Conservation (phyloP, 2,888 invertebrate genomes). For the Zhengitettix transpicula region DNA sequence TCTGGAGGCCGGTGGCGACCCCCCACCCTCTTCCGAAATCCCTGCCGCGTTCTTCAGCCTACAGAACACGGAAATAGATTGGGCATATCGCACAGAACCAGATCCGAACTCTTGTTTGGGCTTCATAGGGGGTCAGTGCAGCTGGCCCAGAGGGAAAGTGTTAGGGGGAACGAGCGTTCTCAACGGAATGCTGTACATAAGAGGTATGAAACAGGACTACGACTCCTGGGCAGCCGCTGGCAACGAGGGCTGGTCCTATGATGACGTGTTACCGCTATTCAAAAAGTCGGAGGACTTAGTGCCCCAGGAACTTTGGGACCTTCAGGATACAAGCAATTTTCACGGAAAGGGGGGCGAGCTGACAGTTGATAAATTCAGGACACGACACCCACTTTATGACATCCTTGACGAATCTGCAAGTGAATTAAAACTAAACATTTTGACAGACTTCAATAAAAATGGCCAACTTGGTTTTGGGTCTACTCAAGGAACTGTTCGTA, state of each 20-base stretch:
- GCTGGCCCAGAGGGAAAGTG: constrained; percentile 25
- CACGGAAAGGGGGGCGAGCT: constrained; percentile 12
- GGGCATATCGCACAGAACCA: constrained; percentile 17
- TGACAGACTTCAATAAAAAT: constrained; percentile 9
- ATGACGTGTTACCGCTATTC: constrained; percentile 29
- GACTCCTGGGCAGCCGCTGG: constrained; percentile 28
- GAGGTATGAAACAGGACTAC: constrained; percentile 28
- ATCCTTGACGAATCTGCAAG: constrained; percentile 16
- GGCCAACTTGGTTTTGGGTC: constrained; percentile 10
- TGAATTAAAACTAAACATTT: constrained; percentile 17
- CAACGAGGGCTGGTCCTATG: constrained; percentile 28
- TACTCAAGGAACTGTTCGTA: constrained; percentile 12
- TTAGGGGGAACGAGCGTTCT: constrained; percentile 29
- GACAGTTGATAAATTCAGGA: constrained; percentile 9
- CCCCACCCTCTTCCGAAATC: constrained; percentile 21
- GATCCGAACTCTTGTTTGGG: constrained; percentile 11
- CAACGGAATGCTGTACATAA: constrained; percentile 31
- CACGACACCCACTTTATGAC: constrained; percentile 2
- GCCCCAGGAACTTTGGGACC: neutral
- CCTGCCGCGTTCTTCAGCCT: constrained; percentile 18
- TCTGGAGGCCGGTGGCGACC: constrained; percentile 14
- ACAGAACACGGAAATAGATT: constrained; percentile 16
- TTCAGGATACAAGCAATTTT: neutral
- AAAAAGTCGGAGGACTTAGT: constrained; percentile 16
- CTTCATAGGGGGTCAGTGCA: constrained; percentile 12